Evolutionary conservation across 2,797 vertebrate species (phyloP).

Genomic region (Netta rufina): DNA sequence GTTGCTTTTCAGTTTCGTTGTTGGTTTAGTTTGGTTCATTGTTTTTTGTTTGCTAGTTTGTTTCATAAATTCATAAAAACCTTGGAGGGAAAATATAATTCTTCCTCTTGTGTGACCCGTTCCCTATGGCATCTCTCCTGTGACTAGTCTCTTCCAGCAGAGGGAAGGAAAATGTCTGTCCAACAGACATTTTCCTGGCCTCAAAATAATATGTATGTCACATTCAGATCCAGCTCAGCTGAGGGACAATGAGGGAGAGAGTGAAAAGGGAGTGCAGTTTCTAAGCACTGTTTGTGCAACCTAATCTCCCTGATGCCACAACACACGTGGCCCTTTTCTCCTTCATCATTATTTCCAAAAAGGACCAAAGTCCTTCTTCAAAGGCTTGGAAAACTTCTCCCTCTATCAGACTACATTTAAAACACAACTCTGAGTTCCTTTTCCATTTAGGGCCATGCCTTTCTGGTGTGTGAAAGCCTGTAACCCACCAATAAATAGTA

Average conservation of each 20-base stretch:
- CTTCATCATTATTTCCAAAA: not conserved
- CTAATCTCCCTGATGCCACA: not conserved
- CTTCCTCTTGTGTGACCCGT: not conserved
- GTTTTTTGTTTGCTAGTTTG: too few relatives aligned
- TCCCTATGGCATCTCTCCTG: not conserved
- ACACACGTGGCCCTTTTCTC: not conserved
- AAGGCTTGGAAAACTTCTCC: not conserved
- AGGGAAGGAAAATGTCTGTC: not conserved
- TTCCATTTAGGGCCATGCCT: not conserved
- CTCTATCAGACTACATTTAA: not conserved
- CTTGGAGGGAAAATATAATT: not conserved
- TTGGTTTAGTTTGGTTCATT: too few relatives aligned
- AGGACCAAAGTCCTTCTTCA: not conserved
- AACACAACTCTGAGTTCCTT: not conserved
- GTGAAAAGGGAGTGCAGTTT: not conserved
- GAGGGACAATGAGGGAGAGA: not conserved
- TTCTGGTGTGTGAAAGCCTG: not conserved
- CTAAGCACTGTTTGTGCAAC: not conserved
- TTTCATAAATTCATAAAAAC: not conserved
- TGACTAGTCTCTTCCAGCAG: not conserved
- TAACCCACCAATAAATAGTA: not conserved
- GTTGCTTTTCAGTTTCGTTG: not conserved
- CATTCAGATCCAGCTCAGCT: not conserved
- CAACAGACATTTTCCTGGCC: not conserved
- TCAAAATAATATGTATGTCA: not conserved